Percentiles rank a stretch among this genome's conserved stretches.
phyloP scores from a whole-genome alignment of 2,113 vertebrate species.

The Malurus alboscapulatus region DNA sequence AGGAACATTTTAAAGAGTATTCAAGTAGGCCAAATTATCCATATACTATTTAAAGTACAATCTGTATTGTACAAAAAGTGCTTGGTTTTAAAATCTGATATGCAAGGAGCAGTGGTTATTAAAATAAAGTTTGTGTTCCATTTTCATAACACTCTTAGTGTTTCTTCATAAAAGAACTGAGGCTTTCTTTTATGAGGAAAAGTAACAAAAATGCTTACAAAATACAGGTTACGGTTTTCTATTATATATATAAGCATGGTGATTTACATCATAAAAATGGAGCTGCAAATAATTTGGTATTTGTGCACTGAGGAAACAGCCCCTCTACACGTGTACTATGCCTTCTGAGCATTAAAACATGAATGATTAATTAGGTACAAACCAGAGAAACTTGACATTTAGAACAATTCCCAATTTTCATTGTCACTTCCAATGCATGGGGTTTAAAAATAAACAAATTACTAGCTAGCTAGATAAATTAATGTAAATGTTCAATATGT shows the following conservation, averaged over 20 bases:
- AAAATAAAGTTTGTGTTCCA: not conserved
- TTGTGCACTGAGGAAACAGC: not conserved
- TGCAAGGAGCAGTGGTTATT: not conserved
- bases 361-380: not conserved
- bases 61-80: not conserved
- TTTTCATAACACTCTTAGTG: not conserved
- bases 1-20: not conserved
- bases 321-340: not conserved
- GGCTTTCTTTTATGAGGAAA: not conserved
- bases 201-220: not conserved
- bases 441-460: slow-evolving; percentile 38
- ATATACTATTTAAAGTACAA: not conserved
- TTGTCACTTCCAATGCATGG: not conserved
- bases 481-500: not conserved
- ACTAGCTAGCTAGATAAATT: slow-evolving; percentile 3
- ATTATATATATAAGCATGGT: not conserved
- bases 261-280: not conserved
- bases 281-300: not conserved
- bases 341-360: slow-evolving; percentile 15
- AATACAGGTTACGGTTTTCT: not conserved
- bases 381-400: slow-evolving; percentile 14
- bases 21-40: not conserved
- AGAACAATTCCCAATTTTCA: not conserved
- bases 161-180: not conserved
- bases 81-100: not conserved